Evolutionary conservation across 1,140 invertebrate genomes (phyloP), one percentile per base, ranked within the genome.

Genomic region (Carcinoscorpius rotundicauda): DNA sequence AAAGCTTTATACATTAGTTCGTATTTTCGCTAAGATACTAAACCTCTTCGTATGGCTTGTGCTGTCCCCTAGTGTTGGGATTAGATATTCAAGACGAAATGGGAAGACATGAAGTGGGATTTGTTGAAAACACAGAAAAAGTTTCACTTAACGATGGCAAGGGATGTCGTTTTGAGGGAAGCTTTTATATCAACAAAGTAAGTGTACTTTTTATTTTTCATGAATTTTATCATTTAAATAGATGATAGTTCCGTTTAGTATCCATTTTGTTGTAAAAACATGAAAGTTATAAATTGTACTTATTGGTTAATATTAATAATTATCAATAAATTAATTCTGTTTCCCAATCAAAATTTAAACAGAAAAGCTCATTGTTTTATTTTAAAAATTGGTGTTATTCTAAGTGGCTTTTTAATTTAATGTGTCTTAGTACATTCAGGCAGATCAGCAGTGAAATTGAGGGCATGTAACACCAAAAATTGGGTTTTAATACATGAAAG

Each of bases 81-180:
- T 71, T 85, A 52, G 83, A 85, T 70, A 84, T 85, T 66, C 82
- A 85, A 73, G 84, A 85, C 77, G 82, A 85, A 64, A 78, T 82
- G 74, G 84, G 84, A 3, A 71, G 84, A 66, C 84, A 85, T 75
- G 83, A 85, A 74, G 83, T 85, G 29, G 83, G 83, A 8, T 83
- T 82, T 75, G 75, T 82, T 50, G 81, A 84, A 65, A 81, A 84
- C 70, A 83, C 79, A 8, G 71, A 76, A 9, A 85, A 84, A 71
- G 74, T 71, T 49, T 77, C 78, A 49, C 64, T 82, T 6, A 72
- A 74, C 56, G 70, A 77, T 51, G 70, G 71, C 58, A 72, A 71
- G 49, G 83, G 83, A 3, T 85, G 84, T 70, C 70, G 78, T 10
- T 83, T 85, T 73, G 79, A 83, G 71, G 78, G 81, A 11, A 74